A percentile compares a stretch with the other conserved stretches of the same genome.
phyloP scores from a whole-genome alignment of 2,113 vertebrate species.

The Campylomormyrus tamandua region DNA sequence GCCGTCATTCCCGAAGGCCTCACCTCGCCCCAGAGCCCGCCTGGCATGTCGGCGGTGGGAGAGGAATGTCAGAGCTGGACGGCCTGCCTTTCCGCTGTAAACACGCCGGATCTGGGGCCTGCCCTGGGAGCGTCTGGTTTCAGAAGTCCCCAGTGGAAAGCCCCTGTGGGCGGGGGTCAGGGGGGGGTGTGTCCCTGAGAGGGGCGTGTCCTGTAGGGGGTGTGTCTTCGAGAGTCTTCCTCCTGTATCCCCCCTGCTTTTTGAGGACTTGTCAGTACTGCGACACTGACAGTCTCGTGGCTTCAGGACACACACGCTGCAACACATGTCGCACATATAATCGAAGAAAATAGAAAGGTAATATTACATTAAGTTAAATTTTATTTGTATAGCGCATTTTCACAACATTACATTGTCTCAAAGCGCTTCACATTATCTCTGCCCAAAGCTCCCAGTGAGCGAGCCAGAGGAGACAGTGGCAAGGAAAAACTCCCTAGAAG shows the following conservation, averaged over 20 bases:
- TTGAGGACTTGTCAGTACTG: neutral
- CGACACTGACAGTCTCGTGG: neutral
- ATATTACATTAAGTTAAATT: neutral
- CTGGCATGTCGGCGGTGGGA: slow-evolving; percentile 40
- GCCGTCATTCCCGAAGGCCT: slow-evolving; percentile 31
- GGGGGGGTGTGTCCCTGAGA: neutral
- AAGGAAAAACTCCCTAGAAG: neutral
- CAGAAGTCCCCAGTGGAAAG: slow-evolving; percentile 41
- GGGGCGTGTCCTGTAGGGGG: neutral
- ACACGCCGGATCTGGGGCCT: slow-evolving; percentile 48
- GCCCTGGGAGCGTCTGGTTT: slow-evolving; percentile 42
- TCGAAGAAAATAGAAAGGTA: neutral
- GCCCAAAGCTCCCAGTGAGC: too few relatives aligned
- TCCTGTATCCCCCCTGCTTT: neutral
- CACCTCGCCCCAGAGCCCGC: slow-evolving; percentile 20
- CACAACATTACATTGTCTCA: too few relatives aligned
- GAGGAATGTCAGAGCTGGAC: slow-evolving; percentile 43
- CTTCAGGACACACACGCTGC: neutral
- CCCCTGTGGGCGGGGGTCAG: neutral
- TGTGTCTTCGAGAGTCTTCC: neutral
- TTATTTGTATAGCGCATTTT: too few relatives aligned
- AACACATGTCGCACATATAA: neutral
- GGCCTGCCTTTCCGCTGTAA: slow-evolving; percentile 48
- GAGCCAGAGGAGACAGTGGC: too few relatives aligned
- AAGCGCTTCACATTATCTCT: too few relatives aligned